Percentiles rank a stretch among this genome's conserved stretches.
These are phyloP conservation scores for Drosophila kurseongensis DNA, from an alignment of 1,140 invertebrate species.

Conservation along the genomic window DNA sequence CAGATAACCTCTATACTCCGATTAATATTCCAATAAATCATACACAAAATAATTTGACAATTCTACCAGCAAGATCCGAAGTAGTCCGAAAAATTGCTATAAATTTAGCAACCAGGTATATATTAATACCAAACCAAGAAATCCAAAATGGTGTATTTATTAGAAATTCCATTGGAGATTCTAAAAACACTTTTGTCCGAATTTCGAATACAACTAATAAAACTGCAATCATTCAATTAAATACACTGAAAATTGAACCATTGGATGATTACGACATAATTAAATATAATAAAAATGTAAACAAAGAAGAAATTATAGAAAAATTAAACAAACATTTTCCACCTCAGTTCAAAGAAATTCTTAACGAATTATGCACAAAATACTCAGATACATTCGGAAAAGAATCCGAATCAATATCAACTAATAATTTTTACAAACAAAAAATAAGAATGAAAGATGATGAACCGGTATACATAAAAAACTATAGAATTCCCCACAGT, in stretches of 20 bases:
- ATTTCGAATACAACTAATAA: conserved; percentile 2
- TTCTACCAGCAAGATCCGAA: conserved; percentile 4
- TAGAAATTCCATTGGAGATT: conserved; percentile 2
- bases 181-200: no score
- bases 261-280: conserved; percentile 1
- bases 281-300: conserved; percentile 4
- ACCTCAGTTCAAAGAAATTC: conserved; percentile 4
- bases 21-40: conserved; percentile 5
- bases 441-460: neutral
- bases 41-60: conserved; percentile 2
- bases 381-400: neutral
- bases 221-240: conserved; percentile 5
- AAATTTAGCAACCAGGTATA: neutral
- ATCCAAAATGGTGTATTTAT: conserved; percentile 4
- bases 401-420: neutral
- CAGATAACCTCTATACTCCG: neutral
- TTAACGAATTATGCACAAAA: conserved; percentile 7
- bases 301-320: neutral
- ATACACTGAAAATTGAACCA: no score
- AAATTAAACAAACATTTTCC: conserved; percentile 5
- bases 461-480: neutral
- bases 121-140: neutral
- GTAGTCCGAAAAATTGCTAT: neutral
- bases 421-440: neutral
- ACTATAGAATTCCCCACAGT: neutral